phyloP scores from a whole-genome alignment of 2,888 invertebrate genomes.

The Dilophus febrilis region DNA sequence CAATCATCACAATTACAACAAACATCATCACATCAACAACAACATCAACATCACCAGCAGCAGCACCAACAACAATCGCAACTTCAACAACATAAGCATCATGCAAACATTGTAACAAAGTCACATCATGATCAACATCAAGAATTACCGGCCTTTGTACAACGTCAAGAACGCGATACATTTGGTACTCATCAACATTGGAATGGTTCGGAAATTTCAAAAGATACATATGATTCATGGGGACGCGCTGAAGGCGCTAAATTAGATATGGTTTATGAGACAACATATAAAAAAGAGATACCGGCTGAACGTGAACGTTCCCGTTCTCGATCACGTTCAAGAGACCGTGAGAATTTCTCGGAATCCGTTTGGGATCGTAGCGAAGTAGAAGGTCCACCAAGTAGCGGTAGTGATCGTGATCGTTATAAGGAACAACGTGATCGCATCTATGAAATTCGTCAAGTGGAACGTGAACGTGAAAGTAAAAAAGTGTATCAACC shows the following conservation, averaged over 20 bases:
- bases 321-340: constrained; percentile 26
- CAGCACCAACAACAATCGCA: constrained; percentile 32
- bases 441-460: constrained; percentile 27
- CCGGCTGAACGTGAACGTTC: constrained; percentile 25
- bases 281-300: constrained; percentile 24
- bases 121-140: constrained; percentile 33
- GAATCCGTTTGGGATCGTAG: constrained; percentile 31
- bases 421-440: constrained; percentile 29
- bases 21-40: constrained; percentile 36
- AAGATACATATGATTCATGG: constrained; percentile 27
- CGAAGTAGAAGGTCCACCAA: constrained; percentile 30
- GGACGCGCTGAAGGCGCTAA: constrained; percentile 31
- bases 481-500: constrained; percentile 31
- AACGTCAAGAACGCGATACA: constrained; percentile 52
- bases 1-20: constrained; percentile 41
- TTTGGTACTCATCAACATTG: constrained; percentile 55
- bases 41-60: constrained; percentile 33
- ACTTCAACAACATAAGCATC: constrained; percentile 18
- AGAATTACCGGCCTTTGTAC: constrained; percentile 39
- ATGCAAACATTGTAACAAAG: too few relatives aligned
- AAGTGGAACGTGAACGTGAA: constrained; percentile 30
- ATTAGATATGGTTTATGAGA: constrained; percentile 28
- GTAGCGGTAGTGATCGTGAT: constrained; percentile 28
- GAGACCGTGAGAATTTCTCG: constrained; percentile 29
- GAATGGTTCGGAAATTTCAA: constrained; percentile 25